Conservation (phyloP, 2,888 invertebrate genomes). For the Spodoptera littoralis region DNA sequence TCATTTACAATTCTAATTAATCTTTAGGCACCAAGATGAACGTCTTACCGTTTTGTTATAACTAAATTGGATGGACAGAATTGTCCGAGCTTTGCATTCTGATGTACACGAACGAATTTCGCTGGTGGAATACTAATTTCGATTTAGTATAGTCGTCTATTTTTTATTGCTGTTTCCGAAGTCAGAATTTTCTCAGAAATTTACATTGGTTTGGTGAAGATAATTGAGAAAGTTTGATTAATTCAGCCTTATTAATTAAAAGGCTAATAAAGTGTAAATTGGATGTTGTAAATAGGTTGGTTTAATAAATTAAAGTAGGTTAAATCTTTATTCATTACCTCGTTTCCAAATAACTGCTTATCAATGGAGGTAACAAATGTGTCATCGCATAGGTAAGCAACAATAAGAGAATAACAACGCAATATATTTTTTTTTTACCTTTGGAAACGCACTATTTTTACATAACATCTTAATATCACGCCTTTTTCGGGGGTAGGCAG, state of each 20-base stretch:
- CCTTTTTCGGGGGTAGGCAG: too few species aligned
- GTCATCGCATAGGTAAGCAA: too few species aligned
- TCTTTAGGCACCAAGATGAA: conserved; percentile 79
- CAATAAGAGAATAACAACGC: too few species aligned
- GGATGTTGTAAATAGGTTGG: too few species aligned
- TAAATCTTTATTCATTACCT: too few species aligned
- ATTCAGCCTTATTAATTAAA: conserved; percentile 18
- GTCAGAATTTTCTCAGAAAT: conserved; percentile 40
- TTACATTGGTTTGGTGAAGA: conserved; percentile 34
- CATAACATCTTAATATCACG: too few species aligned
- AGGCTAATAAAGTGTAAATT: conserved; percentile 1
- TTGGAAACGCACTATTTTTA: too few species aligned
- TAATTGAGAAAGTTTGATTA: conserved; percentile 42
- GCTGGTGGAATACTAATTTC: conserved; percentile 74
- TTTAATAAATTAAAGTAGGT: too few species aligned
- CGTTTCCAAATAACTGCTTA: too few species aligned
- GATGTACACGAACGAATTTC: conserved; percentile 70
- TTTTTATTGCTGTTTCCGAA: conserved; percentile 40
- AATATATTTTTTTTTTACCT: too few species aligned
- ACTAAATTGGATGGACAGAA: conserved; percentile 76
- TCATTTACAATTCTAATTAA: conserved; percentile 88
- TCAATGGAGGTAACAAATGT: too few species aligned
- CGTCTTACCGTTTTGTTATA: conserved; percentile 72
- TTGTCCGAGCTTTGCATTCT: conserved; percentile 82
- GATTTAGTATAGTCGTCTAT: conserved; percentile 66